Base-by-base conservation (phyloP, 2,888 invertebrate species). In the Epinotia brunnichana region DNA sequence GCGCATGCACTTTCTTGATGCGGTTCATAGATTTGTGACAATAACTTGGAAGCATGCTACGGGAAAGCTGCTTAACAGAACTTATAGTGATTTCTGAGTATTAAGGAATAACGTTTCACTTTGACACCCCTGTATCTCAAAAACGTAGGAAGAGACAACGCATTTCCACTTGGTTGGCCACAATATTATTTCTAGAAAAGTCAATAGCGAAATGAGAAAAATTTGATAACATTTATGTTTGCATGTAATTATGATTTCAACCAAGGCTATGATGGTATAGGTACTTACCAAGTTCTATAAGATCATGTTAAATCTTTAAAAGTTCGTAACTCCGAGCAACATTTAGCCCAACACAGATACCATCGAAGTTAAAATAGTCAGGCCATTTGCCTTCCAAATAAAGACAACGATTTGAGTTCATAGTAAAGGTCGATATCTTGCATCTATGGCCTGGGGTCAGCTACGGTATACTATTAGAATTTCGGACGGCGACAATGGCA, bases 391-490 rank as follows among this genome's bases (percentile, higher is more conserved):
- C 72, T 62, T 60, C 70, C 72, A 62, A 72, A 72, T 72, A 72
- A 56, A 72, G 72, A 70, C 63, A 41, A 73, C 70, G 74, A 71
- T 62, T 77, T 44, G 71, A 54, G 74, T 74, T 74, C 74, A 75
- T 80, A 80, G 80, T 75, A 79, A 78, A 81, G 80, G 82, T 80
- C 83, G 83, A 80, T 84, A 81, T 80, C 67, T 74, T 68, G 77
- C 76, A 80, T 81, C 81, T 80, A 76, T 76, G 77, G 77, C 76
- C 76, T 72, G 80, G 84, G 88, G 87, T 89, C 87, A 86, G 84
- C 81, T 86, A 87, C 86, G 88, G 85, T 87, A 86, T 80, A 85
- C 79, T 79, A 82, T 84, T 83, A 73, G 73, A 69, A 67, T 73
- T 72, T 73, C 63, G 72, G 72, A 57, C 61, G 76, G 81, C 81